Evolutionary conservation across 2,888 invertebrate genomes (phyloP).

Genomic region (Philereme vetulata): DNA sequence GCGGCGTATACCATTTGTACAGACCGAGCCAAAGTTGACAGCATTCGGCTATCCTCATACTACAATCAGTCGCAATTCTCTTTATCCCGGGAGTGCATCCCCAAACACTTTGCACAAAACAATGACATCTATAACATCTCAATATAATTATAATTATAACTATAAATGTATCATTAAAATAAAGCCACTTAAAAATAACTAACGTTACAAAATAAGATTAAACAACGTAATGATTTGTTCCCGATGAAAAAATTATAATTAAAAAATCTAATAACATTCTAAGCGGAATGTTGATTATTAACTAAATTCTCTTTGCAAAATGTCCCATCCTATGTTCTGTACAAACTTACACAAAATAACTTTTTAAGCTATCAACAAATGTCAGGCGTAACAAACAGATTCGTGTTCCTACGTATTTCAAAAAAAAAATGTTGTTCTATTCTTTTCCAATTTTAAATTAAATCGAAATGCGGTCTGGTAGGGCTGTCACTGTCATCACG

Average conservation of each 20-base stretch:
- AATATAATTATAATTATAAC: constrained; percentile 75
- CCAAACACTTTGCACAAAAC: constrained; percentile 81
- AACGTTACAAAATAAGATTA: constrained; percentile 84
- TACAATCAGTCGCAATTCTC: constrained; percentile 82
- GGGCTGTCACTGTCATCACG: constrained; percentile 67
- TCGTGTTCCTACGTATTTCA: constrained; percentile 72
- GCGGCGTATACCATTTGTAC: constrained; percentile 83
- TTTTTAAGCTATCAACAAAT: constrained; percentile 79
- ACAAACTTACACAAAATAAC: constrained; percentile 82
- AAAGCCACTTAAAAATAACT: constrained; percentile 83
- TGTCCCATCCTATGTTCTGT: constrained; percentile 83
- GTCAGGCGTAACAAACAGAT: constrained; percentile 75
- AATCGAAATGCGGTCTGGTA: constrained; percentile 79
- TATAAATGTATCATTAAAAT: constrained; percentile 75
- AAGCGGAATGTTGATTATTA: constrained; percentile 82
- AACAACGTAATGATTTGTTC: constrained; percentile 84
- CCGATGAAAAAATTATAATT: constrained; percentile 76
- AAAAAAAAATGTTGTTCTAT: constrained; percentile 68
- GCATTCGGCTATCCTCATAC: constrained; percentile 69
- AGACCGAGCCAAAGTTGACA: constrained; percentile 65
- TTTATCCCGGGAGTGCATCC: constrained; percentile 68
- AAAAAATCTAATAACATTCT: constrained; percentile 81
- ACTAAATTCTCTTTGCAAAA: constrained; percentile 83
- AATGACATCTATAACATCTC: constrained; percentile 82
- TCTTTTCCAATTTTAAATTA: constrained; percentile 32